Evolutionary conservation across 1,140 invertebrate species (phyloP), one percentile per base, ranked within the genome.

Genomic region (Lordiphosa collinella): DNA sequence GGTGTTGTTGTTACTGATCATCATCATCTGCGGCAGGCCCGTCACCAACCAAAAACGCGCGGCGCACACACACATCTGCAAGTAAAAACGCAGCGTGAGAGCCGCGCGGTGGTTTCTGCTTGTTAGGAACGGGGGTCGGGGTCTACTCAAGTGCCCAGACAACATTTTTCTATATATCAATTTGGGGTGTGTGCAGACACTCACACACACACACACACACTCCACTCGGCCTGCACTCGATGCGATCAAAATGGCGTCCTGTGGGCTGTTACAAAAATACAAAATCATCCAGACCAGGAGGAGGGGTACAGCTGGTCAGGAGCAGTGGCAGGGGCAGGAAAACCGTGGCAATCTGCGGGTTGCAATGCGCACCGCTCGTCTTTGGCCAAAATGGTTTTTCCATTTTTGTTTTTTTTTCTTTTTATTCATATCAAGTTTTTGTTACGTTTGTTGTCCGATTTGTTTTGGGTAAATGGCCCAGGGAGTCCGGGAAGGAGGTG

Each of bases 11-110:
- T 44, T 59, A 29, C 22, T 58, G 49, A 34, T 64, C 52, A 34
- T 65, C 54, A 69, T 69, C 66, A 65, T 65, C 66, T 65, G 66
- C 62, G 66, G 66, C 66, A 69, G 50, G 66, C 66, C 66, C 25
- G 47, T 67, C 64, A 67, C 64, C 66, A 70, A 70, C 66, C 66
- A 70, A 70, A 69, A 70, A 70, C 66, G 62, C 62, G 66, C 62
- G 66, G 66, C 31, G 4, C 53, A 25, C 36, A 6, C 22, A 9
- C 37, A 36, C 32, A 11, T 12, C 35, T 13, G 29, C 11, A 37
- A 9, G 9, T 22, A 31, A 36, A 43, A 56, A 44, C 61, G 11
- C 65, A 69, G 65, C 61, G 50, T 65, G 66, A 69, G 61, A 69
- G 65, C 60, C 46, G 37, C 55, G 63, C 62, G 62, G 62, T 70